Conservation (phyloP, 2,113 vertebrate species). For the Castor canadensis region DNA sequence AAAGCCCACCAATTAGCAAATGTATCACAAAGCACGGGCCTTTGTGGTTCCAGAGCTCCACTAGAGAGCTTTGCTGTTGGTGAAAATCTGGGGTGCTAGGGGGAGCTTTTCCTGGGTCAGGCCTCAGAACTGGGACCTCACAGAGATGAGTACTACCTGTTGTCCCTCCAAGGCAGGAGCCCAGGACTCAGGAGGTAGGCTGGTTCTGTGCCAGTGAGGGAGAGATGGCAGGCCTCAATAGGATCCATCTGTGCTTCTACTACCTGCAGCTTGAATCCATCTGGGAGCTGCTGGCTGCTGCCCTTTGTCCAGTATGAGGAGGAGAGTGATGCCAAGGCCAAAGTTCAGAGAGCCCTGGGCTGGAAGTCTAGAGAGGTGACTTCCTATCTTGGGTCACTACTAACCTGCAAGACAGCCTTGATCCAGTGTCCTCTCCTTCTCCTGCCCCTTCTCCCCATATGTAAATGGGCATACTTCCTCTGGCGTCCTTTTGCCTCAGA, state of each 20-base stretch:
- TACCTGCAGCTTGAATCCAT: not conserved
- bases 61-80: not conserved
- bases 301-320: not conserved
- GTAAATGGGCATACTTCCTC: not conserved
- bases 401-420: not conserved
- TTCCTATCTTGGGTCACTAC: not conserved
- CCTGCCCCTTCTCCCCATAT: not conserved
- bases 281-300: not conserved
- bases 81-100: not conserved
- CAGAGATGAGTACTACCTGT: not conserved
- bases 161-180: not conserved
- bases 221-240: too few species aligned
- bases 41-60: not conserved
- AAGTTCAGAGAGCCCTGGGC: not conserved
- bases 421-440: not conserved
- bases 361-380: not conserved
- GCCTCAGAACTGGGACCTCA: not conserved
- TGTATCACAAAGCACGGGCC: not conserved
- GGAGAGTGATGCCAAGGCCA: not conserved
- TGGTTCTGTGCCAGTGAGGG: not conserved
- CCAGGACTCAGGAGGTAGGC: not conserved
- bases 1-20: not conserved
- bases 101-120: not conserved
- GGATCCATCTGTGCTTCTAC: not conserved
- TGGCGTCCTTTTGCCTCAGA: not conserved